phyloP scores from a whole-genome alignment of 1,140 invertebrate species.

The Rhysida immarginata region DNA sequence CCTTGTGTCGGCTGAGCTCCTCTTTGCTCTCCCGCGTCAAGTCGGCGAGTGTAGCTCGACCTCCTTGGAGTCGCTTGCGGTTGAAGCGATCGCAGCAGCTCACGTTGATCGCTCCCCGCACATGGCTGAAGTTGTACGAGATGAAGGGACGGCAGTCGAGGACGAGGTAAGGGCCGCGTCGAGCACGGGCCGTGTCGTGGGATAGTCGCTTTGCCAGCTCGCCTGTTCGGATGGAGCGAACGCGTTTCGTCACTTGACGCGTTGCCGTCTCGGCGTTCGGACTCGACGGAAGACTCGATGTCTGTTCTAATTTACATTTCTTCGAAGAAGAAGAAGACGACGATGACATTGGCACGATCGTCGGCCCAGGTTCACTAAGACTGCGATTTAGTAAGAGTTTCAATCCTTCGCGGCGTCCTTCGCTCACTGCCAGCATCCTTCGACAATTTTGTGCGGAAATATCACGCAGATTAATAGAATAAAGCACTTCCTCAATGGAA shows the following conservation, averaged over 20 bases:
- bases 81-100: slow-evolving; percentile 59
- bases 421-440: too few relatives aligned
- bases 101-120: slow-evolving; percentile 54
- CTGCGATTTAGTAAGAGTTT: slow-evolving; percentile 42
- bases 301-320: slow-evolving; percentile 38
- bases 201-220: slow-evolving; percentile 21
- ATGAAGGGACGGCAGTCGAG: slow-evolving; percentile 57
- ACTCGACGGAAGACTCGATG: slow-evolving; percentile 37
- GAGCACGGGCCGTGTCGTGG: slow-evolving; percentile 10
- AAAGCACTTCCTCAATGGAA: too few relatives aligned
- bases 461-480: too few relatives aligned
- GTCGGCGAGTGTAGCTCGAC: slow-evolving; percentile 48
- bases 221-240: slow-evolving; percentile 23
- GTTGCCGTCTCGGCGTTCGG: slow-evolving; percentile 39
- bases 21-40: slow-evolving; percentile 49
- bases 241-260: slow-evolving; percentile 30
- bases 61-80: slow-evolving; percentile 46
- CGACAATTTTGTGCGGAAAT: too few relatives aligned
- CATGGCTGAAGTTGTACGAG: slow-evolving; percentile 51
- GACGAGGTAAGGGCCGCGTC: slow-evolving; percentile 32
- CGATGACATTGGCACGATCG: background rate
- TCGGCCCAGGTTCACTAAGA: slow-evolving; percentile 40
- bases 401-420: slow-evolving; percentile 37
- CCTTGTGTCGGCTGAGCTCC: slow-evolving; percentile 33
- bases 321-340: slow-evolving; percentile 26